Base-by-base conservation (phyloP, 2,888 invertebrate genomes). In the Eretmocerus hayati region DNA sequence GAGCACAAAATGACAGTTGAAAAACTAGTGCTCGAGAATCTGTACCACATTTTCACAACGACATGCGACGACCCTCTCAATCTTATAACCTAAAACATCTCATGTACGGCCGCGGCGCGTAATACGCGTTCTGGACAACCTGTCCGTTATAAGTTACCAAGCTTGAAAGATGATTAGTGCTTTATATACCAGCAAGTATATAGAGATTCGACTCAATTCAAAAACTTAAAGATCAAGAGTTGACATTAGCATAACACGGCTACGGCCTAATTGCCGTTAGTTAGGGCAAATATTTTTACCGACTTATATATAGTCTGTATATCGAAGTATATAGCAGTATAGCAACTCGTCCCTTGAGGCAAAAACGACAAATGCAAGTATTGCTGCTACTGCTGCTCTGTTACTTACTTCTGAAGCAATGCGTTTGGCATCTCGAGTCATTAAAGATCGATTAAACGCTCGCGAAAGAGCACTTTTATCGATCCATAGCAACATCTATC, bases 181-280 rank as follows among this genome's bases (percentile, higher is more conserved):
- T 30, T 13, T 30, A 6, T 30, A 6, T 30, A 6, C 30, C n/a
- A n/a, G n/a, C n/a, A n/a, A n/a, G n/a, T n/a, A n/a, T n/a, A n/a
- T n/a, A n/a, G n/a, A n/a, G n/a, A n/a, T n/a, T n/a, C n/a, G n/a
- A n/a, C n/a, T n/a, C n/a, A n/a, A n/a, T n/a, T n/a, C n/a, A n/a
- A n/a, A n/a, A n/a, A n/a, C n/a, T n/a, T n/a, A n/a, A n/a, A n/a
- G n/a, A n/a, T n/a, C n/a, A n/a, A n/a, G n/a, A n/a, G n/a, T n/a
- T 6, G 26, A 11, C 6, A 62, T 63, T 63, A 62, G 56, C 63
- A 63, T 63, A 63, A 63, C 61, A 60, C 58, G 62, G 59, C 60
- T 51, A 48, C n/a, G n/a, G 39, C 51, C 61, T 63, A 63, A 63
- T 63, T 60, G 62, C 61, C 55, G 52, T 50, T 26, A 26, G 26